Evolutionary conservation across 2,797 vertebrate genomes (phyloP).

Genomic region (Bufotes viridis): DNA sequence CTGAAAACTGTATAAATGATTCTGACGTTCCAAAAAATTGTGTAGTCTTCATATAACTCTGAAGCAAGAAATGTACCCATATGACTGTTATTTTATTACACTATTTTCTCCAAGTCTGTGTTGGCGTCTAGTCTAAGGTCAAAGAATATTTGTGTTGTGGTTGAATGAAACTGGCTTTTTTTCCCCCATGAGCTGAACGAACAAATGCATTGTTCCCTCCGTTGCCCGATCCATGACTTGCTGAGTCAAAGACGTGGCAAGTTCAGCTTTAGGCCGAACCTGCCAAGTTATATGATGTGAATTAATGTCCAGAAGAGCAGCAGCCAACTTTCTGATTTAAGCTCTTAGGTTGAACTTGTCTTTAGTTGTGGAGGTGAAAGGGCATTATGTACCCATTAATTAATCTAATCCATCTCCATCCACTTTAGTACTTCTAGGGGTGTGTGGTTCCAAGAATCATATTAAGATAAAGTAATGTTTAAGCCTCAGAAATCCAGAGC

Average conservation of each 20-base stretch:
- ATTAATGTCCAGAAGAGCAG: constrained; percentile 75
- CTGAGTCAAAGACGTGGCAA: constrained; percentile 72
- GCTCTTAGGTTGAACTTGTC: constrained; percentile 77
- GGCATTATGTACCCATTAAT: constrained; percentile 76
- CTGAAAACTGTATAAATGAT: neutral
- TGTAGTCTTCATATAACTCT: neutral
- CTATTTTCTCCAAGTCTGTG: constrained; percentile 12
- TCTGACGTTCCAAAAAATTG: neutral
- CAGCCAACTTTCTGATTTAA: constrained; percentile 79
- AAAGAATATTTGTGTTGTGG: constrained; percentile 35
- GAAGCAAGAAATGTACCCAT: neutral
- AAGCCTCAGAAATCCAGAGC: constrained; percentile 63
- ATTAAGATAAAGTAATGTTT: constrained; percentile 70
- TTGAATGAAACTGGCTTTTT: constrained; percentile 43
- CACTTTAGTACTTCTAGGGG: constrained; percentile 73
- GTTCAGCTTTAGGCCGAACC: constrained; percentile 80
- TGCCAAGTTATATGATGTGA: constrained; percentile 80
- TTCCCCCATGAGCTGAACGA: constrained; percentile 55
- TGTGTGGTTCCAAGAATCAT: constrained; percentile 70
- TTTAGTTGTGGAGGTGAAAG: constrained; percentile 76
- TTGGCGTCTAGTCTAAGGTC: constrained; percentile 24
- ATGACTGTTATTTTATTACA: constrained; percentile 13
- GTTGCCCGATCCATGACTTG: constrained; percentile 65
- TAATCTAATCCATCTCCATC: constrained; percentile 79
- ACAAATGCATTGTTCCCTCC: constrained; percentile 63